A percentile compares a stretch with the other conserved stretches of the same genome.
Conservation (phyloP, 2,888 invertebrate species). For the Nineta flava region DNA sequence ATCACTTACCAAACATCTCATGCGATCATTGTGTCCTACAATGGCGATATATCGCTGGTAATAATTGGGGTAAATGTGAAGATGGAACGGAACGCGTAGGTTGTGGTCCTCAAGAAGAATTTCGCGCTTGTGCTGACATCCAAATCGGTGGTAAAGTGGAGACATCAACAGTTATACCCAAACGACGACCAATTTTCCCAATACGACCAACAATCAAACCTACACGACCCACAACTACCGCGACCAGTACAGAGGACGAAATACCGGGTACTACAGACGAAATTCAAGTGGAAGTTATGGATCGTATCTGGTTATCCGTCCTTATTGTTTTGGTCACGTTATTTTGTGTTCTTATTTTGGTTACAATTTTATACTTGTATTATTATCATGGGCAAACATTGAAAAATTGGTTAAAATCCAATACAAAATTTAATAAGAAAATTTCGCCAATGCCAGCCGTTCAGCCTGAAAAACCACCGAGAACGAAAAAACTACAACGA, state of each 20-base stretch:
- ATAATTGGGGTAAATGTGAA: constrained; percentile 65
- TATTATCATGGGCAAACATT: constrained; percentile 56
- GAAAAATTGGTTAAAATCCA: constrained; percentile 41
- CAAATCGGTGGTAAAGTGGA: constrained; percentile 42
- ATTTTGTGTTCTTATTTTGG: constrained; percentile 43
- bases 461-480: constrained; percentile 15
- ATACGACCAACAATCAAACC: constrained; percentile 18
- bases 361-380: constrained; percentile 55
- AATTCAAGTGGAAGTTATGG: constrained; percentile 20
- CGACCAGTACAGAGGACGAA: neutral
- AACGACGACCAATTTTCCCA: constrained; percentile 29
- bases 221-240: constrained; percentile 15
- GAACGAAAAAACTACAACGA: constrained; percentile 23
- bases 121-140: constrained; percentile 71
- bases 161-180: constrained; percentile 30
- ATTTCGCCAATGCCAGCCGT: constrained; percentile 15
- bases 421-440: constrained; percentile 23
- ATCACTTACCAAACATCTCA: constrained; percentile 39
- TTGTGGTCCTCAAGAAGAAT: constrained; percentile 80
- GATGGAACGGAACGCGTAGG: constrained; percentile 66
- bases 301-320: constrained; percentile 35
- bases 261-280: constrained; percentile 10
- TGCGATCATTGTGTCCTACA: constrained; percentile 75
- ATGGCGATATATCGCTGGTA: constrained; percentile 78
- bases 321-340: constrained; percentile 48